Percentiles rank a stretch among this genome's conserved stretches.
phyloP scores from a whole-genome alignment of 1,140 invertebrate species.

The Triops longicaudatus region DNA sequence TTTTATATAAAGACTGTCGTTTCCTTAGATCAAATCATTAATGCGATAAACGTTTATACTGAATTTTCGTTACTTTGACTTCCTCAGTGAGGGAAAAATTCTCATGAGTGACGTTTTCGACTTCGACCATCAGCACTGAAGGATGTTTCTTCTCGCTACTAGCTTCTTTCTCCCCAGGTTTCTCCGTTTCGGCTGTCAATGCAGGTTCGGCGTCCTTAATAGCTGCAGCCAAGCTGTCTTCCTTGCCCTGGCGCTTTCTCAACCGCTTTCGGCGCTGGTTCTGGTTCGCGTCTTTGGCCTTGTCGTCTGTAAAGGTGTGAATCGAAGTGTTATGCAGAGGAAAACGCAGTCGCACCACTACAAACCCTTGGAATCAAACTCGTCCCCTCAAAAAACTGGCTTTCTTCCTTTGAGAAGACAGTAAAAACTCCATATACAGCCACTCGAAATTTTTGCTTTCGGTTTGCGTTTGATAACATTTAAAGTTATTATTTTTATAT shows the following conservation, averaged over 20 bases:
- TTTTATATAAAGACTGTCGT: too few relatives aligned
- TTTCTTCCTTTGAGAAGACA: too few relatives aligned
- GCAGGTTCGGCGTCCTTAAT: slow-evolving; percentile 4
- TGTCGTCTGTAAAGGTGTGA: slow-evolving; percentile 31
- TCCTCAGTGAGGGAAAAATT: slow-evolving; percentile 87
- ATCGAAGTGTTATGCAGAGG: slow-evolving; percentile 31
- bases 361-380: slow-evolving; percentile 6
- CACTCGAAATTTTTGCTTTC: too few relatives aligned
- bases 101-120: slow-evolving; percentile 86
- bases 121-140: slow-evolving; percentile 82
- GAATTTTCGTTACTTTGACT: slow-evolving; percentile 55
- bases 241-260: slow-evolving; percentile 27
- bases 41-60: slow-evolving; percentile 38
- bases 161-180: neutral
- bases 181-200: neutral
- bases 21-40: too few relatives aligned
- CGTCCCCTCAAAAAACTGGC: slow-evolving; percentile 19
- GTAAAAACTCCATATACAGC: too few relatives aligned
- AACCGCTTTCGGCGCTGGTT: slow-evolving; percentile 22
- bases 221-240: slow-evolving; percentile 33
- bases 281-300: neutral
- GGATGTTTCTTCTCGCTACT: slow-evolving; percentile 32
- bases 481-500: too few relatives aligned
- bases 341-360: slow-evolving; percentile 29
- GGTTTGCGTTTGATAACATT: too few relatives aligned